Base-by-base conservation (phyloP, 2,888 invertebrate genomes). In the Cantharis rustica region DNA sequence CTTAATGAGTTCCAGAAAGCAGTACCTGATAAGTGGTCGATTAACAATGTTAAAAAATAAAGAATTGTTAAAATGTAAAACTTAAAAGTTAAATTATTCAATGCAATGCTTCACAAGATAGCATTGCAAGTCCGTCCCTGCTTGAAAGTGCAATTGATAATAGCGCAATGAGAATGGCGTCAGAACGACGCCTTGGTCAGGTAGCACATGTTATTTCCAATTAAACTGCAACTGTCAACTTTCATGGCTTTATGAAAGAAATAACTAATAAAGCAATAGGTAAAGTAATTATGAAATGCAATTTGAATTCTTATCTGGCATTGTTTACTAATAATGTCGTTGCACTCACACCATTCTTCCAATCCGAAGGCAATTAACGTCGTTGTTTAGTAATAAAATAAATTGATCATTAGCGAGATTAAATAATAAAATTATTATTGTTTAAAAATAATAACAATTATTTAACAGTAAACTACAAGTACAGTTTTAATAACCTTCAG, bases 191-290 rank as follows among this genome's bases (percentile, higher is more conserved):
- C 73, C 62, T 27, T 10, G 64, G 11, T 3, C 26, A 16, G 27
- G 16, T 16, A 62, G 62, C 62, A 68, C 73, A 68, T 64, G 72
- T 66, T 72, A 26, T 69, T 73, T 69, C 69, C 47, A 73, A 73
- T 73, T 73, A 73, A 73, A 71, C 16, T 23, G 16, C 63, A 71
- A 71, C 63, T 68, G 73, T 68, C 68, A 61, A 73, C 73, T 73
- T 73, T 68, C 70, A 63, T 74, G 26, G 27, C 20, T 70, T 74
- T 70, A 70, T 69, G 20, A 62, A 27, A 69, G 20, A 73, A 68
- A 68, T 73, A 17, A 61, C 62, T 62, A 69, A 69, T 73, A 73
- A 73, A 68, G 64, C 62, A 26, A 71, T 62, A 71, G 62, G 64
- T 63, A 72, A 64, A 27, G 64, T 31, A 17, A 72, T 72, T 72